Evolutionary conservation across 2,888 invertebrate species (phyloP).

Genomic region (Rhingia rostrata): DNA sequence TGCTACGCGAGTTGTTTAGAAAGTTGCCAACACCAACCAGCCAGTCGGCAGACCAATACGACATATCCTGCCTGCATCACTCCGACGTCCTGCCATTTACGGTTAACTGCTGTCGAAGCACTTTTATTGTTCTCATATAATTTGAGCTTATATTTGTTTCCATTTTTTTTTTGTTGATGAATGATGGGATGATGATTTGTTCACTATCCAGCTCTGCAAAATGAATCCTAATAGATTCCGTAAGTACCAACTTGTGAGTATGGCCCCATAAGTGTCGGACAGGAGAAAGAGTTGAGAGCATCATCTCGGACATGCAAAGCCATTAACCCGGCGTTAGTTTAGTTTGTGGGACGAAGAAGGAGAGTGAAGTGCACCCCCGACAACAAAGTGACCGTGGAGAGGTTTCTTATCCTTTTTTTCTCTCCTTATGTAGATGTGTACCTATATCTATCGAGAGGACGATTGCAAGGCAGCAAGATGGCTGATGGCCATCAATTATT

Average conservation of each 20-base stretch:
- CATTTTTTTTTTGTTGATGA: conserved; percentile 4
- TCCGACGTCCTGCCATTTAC: conserved; percentile 54
- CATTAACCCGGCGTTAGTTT: conserved; percentile 54
- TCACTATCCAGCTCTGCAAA: conserved; percentile 44
- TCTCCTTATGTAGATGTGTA: conserved; percentile 42
- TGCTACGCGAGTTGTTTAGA: conserved; percentile 65
- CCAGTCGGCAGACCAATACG: background rate
- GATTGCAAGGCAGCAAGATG: conserved; percentile 27
- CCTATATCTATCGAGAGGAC: conserved; percentile 56
- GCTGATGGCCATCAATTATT: conserved; percentile 70
- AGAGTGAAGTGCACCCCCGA: conserved; percentile 10
- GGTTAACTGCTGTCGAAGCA: conserved; percentile 60
- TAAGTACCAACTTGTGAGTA: conserved; percentile 13
- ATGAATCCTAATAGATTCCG: conserved; percentile 58
- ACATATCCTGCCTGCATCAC: conserved; percentile 5
- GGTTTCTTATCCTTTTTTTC: conserved; percentile 22
- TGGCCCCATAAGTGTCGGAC: background rate
- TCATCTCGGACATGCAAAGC: conserved; percentile 66
- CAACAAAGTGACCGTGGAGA: background rate
- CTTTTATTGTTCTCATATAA: conserved; percentile 71
- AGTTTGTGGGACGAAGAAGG: background rate
- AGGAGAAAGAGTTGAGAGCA: conserved; percentile 24
- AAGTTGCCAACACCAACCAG: conserved; percentile 45
- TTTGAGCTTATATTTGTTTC: conserved; percentile 57
- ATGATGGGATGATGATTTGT: background rate